phyloP scores from a whole-genome alignment of 2,113 vertebrate species.

The Hydrochoerus hydrochaeris region DNA sequence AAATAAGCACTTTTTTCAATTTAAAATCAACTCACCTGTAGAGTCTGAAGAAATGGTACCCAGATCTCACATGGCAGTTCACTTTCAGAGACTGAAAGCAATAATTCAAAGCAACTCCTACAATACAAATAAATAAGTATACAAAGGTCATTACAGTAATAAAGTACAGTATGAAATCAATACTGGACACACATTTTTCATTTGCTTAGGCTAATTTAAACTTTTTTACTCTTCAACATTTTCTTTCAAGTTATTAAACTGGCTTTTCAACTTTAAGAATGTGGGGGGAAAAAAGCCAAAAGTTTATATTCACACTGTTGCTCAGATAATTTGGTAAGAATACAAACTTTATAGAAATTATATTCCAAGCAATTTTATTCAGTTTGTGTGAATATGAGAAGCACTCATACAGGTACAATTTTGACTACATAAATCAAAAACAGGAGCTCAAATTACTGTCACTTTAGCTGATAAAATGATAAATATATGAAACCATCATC shows the following conservation, averaged over 20 bases:
- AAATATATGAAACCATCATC: slow-evolving; percentile 7
- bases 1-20: background rate
- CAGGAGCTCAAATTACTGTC: background rate
- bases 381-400: background rate
- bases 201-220: slow-evolving; percentile 46
- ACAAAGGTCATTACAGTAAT: slow-evolving; percentile 53
- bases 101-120: slow-evolving; percentile 98
- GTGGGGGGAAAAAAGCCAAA: background rate
- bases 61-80: slow-evolving; percentile 94
- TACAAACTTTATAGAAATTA: background rate
- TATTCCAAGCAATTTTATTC: slow-evolving; percentile 14
- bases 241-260: slow-evolving; percentile 44
- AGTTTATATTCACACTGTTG: background rate
- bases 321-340: slow-evolving; percentile 33
- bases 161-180: slow-evolving; percentile 28
- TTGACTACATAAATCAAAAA: slow-evolving; percentile 21
- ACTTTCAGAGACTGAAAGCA: slow-evolving; percentile 96
- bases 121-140: slow-evolving; percentile 80
- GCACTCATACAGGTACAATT: background rate
- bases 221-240: slow-evolving; percentile 35
- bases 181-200: slow-evolving; percentile 20
- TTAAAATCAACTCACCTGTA: slow-evolving; percentile 90
- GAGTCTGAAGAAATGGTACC: slow-evolving; percentile 94
- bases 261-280: slow-evolving; percentile 35
- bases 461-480: background rate